Conservation (phyloP, 1,140 invertebrate genomes). For the Microplitis mediator region DNA sequence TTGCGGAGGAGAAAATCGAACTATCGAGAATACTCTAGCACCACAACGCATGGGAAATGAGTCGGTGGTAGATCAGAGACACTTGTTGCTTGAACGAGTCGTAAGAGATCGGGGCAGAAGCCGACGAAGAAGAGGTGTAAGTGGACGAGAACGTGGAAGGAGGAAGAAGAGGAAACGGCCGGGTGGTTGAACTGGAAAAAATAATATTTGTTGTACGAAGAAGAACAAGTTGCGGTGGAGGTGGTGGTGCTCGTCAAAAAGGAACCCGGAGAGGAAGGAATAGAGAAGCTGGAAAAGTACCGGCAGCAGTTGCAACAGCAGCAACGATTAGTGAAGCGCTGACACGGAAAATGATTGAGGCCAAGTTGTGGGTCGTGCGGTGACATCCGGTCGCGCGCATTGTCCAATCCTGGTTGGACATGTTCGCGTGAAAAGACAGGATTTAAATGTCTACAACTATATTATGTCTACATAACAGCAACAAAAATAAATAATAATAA, state of each 20-base stretch:
- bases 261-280: not conserved
- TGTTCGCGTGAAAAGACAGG: constrained; percentile 3
- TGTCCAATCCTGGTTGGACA: constrained; percentile 1
- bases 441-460: not conserved
- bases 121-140: constrained; percentile 11
- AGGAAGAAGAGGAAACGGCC: constrained; percentile 4
- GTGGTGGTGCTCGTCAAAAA: not conserved
- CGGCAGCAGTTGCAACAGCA: constrained; percentile 7
- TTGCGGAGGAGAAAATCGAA: not conserved
- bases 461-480: no score
- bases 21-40: not conserved
- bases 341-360: no score
- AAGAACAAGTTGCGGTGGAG: not conserved
- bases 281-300: not conserved
- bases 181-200: not conserved
- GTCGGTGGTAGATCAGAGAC: constrained; percentile 26
- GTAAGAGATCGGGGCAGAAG: constrained; percentile 22
- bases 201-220: not conserved
- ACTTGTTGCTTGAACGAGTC: constrained; percentile 35
- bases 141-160: constrained; percentile 16
- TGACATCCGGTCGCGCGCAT: constrained; percentile 11
- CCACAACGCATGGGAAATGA: constrained; percentile 35
- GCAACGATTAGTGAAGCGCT: not conserved
- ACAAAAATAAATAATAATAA: no score
- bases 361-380: not conserved